phyloP scores from a whole-genome alignment of 2,797 vertebrate species.

The Loris lydekkerianus region DNA sequence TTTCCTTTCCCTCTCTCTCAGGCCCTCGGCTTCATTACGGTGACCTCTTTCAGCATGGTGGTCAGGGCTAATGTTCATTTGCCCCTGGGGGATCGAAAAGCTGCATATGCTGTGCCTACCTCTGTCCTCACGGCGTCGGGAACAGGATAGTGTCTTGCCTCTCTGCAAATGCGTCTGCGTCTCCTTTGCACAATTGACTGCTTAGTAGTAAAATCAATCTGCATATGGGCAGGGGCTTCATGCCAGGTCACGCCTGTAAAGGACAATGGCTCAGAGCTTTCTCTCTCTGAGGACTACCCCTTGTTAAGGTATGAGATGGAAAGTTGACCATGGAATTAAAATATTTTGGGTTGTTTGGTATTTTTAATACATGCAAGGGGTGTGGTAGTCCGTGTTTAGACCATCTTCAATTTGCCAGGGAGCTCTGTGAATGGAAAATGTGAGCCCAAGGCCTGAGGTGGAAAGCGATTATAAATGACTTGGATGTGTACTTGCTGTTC shows the following conservation, averaged over 20 bases:
- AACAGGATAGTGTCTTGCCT: background rate
- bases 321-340: conserved; percentile 72
- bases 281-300: conserved; percentile 36
- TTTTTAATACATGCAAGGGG: conserved; percentile 65
- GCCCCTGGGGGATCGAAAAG: conserved; percentile 34
- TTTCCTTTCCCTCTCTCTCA: conserved; percentile 72
- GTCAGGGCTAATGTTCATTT: conserved; percentile 38
- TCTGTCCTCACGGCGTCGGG: background rate
- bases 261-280: conserved; percentile 1
- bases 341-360: conserved; percentile 61
- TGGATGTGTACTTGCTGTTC: conserved; percentile 44
- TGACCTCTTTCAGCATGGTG: conserved; percentile 54
- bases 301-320: conserved; percentile 71
- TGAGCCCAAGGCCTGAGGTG: conserved; percentile 60
- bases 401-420: conserved; percentile 68
- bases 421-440: conserved; percentile 68
- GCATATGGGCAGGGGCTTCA: background rate
- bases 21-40: conserved; percentile 51
- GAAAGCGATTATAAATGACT: background rate
- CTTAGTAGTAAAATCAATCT: conserved; percentile 7
- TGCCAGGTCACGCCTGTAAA: background rate
- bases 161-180: background rate
- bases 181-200: background rate
- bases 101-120: background rate
- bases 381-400: conserved; percentile 69